These are phyloP conservation scores for Ladona fulva DNA, from an alignment of 1,140 invertebrate species.

Conservation along the genomic window DNA sequence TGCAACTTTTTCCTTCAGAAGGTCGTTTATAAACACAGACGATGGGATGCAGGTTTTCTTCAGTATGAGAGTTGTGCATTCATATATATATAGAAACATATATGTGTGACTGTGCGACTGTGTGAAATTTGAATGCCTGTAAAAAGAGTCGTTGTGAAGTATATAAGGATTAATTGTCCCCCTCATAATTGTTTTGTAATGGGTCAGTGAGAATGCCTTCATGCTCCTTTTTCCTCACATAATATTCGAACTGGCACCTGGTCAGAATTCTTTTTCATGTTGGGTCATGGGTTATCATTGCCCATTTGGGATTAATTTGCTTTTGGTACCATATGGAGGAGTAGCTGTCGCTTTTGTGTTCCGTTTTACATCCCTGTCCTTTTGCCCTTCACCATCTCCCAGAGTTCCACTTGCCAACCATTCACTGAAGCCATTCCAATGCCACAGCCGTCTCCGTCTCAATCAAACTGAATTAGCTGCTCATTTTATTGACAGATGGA, in stretches of 20 bases:
- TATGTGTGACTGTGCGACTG: not conserved
- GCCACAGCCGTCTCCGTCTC: not conserved
- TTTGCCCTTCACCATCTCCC: not conserved
- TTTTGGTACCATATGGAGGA: slow-evolving; percentile 2
- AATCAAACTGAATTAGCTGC: not conserved
- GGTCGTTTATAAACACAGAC: not conserved
- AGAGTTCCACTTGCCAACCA: not conserved
- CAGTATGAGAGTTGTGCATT: not conserved
- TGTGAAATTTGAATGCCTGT: not conserved
- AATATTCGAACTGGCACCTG: not conserved
- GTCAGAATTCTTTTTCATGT: slow-evolving; percentile 1
- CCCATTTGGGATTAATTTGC: not conserved
- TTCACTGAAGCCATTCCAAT: slow-evolving; percentile 1
- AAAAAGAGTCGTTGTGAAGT: not conserved
- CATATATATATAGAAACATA: not conserved
- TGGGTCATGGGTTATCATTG: not conserved
- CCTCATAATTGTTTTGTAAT: slow-evolving; percentile 3
- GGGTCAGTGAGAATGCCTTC: not conserved
- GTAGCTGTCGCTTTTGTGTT: not conserved
- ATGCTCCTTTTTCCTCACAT: slow-evolving; percentile 2
- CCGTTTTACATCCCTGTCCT: not conserved
- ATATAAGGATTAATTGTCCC: not conserved
- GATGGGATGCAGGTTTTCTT: not conserved
- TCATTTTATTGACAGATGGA: not conserved
- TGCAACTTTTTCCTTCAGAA: not conserved